A percentile compares a stretch with the other conserved stretches of the same genome.
phyloP scores from a whole-genome alignment of 2,797 vertebrate species.

The Dendrocincla fuliginosa region DNA sequence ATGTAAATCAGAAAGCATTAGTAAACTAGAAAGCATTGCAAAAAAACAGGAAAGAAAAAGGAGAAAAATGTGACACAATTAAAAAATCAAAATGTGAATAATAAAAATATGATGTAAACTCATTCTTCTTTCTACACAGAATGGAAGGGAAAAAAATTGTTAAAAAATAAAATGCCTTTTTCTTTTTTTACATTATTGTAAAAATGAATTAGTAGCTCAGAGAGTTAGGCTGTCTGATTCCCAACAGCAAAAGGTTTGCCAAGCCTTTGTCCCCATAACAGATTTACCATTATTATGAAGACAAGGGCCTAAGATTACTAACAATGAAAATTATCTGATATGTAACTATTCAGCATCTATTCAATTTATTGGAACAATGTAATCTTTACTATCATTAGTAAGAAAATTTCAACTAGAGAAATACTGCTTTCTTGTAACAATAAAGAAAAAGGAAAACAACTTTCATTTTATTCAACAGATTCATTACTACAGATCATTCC shows the following conservation, averaged over 20 bases:
- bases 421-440: neutral
- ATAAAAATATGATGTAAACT: neutral
- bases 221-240: neutral
- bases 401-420: neutral
- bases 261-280: neutral
- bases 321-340: neutral
- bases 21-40: neutral
- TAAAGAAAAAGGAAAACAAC: neutral
- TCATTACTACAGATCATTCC: neutral
- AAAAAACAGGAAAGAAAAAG: neutral
- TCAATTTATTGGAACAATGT: neutral
- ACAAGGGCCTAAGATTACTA: neutral
- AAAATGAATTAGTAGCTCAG: neutral
- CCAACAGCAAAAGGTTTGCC: neutral
- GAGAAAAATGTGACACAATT: neutral
- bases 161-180: neutral
- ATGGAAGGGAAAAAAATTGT: rapidly evolving
- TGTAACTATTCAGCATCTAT: neutral
- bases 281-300: neutral
- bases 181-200: neutral
- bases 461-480: neutral
- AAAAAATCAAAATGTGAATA: neutral
- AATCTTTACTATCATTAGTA: neutral
- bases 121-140: neutral
- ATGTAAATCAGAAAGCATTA: neutral